phyloP scores from a whole-genome alignment of 2,113 vertebrate species.

The Nothoprocta perdicaria region DNA sequence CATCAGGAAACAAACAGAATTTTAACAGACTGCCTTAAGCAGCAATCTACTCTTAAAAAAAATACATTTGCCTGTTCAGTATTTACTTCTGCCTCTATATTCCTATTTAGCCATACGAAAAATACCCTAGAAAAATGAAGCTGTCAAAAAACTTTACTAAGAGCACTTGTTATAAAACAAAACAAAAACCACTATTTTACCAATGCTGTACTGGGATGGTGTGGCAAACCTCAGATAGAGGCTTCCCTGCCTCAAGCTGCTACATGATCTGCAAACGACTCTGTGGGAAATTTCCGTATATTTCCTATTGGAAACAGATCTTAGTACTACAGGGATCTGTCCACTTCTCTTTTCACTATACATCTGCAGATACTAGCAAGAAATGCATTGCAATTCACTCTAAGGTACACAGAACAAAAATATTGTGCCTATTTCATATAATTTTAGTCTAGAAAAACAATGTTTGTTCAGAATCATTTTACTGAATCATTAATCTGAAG shows the following conservation, averaged over 20 bases:
- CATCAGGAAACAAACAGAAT: background rate
- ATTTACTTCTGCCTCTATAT: background rate
- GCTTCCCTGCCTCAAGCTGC: background rate
- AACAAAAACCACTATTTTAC: background rate
- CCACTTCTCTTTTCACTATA: background rate
- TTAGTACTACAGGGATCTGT: background rate
- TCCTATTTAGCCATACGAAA: background rate
- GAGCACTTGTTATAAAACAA: background rate
- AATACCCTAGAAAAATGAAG: background rate
- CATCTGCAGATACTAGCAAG: fast-evolving
- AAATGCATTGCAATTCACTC: background rate
- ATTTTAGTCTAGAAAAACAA: background rate
- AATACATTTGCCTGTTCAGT: background rate
- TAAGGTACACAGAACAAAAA: background rate
- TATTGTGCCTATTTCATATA: fast-evolving
- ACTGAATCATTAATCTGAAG: too few relatives aligned
- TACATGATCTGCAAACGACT: background rate
- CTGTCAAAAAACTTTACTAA: background rate
- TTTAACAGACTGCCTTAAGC: background rate
- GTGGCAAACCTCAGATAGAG: background rate
- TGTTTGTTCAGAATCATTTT: background rate
- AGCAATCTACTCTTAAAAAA: background rate
- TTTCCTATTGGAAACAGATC: background rate
- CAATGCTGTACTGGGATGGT: background rate
- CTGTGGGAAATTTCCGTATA: background rate